Evolutionary conservation across 2,113 vertebrate genomes (phyloP).

Genomic region (Lepisosteus osseus): DNA sequence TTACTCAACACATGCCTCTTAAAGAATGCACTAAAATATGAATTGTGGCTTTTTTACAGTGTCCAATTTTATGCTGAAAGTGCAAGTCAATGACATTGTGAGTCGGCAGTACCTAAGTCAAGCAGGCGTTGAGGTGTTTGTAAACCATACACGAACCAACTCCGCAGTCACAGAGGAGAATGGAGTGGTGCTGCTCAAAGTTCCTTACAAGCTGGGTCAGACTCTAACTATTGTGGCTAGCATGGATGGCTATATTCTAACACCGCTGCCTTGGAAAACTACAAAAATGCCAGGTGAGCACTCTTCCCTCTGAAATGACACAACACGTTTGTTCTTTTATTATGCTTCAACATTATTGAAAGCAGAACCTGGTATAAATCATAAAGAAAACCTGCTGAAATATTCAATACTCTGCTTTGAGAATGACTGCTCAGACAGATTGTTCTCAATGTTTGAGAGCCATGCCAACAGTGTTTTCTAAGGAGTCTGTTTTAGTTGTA

Average conservation of each 20-base stretch:
- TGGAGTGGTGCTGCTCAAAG: slow-evolving; percentile 78
- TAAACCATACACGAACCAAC: slow-evolving; percentile 78
- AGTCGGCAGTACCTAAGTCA: slow-evolving; percentile 77
- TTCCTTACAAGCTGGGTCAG: slow-evolving; percentile 70
- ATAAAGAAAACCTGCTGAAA: too few species aligned
- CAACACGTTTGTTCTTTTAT: too few species aligned
- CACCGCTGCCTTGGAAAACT: slow-evolving; percentile 83
- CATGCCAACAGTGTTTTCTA: too few species aligned
- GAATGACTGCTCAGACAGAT: too few species aligned
- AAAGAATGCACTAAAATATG: too few species aligned
- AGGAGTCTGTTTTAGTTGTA: too few species aligned
- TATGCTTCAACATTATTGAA: too few species aligned
- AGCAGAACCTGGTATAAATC: too few species aligned
- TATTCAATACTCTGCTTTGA: too few species aligned
- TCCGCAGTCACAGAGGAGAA: slow-evolving; percentile 64
- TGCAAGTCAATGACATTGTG: slow-evolving; percentile 82
- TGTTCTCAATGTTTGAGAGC: too few species aligned
- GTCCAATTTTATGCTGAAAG: slow-evolving; percentile 76
- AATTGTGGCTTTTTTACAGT: slow-evolving; percentile 46
- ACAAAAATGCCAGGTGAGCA: slow-evolving; percentile 82
- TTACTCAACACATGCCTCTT: too few species aligned
- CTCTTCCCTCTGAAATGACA: too few species aligned
- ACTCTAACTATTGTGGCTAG: slow-evolving; percentile 78
- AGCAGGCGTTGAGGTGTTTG: slow-evolving; percentile 78
- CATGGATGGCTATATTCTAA: slow-evolving; percentile 83